Percentiles rank a stretch among this genome's conserved stretches.
Conservation (phyloP, 1,140 invertebrate species). For the Musca vetustissima region DNA sequence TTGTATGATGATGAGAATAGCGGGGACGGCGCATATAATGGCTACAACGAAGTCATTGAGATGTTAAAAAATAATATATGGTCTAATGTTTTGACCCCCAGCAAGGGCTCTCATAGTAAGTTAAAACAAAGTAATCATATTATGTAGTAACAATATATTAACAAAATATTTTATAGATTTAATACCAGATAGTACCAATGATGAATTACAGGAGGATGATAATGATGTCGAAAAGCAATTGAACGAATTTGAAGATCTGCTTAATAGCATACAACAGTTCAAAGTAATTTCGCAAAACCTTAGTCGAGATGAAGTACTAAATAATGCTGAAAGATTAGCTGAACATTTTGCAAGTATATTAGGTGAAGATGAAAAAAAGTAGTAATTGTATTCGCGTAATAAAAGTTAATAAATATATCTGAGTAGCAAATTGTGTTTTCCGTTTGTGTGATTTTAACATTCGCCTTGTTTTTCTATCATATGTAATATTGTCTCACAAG, state of each 20-base stretch:
- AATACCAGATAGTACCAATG: too few species aligned
- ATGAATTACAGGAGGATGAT: background rate
- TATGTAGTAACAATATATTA: too few species aligned
- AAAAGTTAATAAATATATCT: too few species aligned
- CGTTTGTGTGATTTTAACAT: too few species aligned
- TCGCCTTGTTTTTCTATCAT: too few species aligned
- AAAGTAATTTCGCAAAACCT: background rate
- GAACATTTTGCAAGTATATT: conserved; percentile 7
- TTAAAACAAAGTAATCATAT: too few species aligned
- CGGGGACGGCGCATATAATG: background rate
- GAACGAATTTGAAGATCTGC: conserved; percentile 3
- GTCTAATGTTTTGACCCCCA: background rate
- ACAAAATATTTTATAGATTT: too few species aligned
- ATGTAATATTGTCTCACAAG: too few species aligned
- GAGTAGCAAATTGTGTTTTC: too few species aligned
- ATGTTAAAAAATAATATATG: conserved; percentile 1
- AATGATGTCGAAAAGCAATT: background rate
- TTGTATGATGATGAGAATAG: background rate
- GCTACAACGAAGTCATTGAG: background rate
- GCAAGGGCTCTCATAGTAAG: background rate
- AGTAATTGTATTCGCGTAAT: too few species aligned
- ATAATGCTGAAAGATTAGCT: conserved; percentile 1
- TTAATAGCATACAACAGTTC: conserved; percentile 1
- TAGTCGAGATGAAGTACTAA: background rate
- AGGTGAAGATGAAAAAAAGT: too few species aligned